A percentile compares a stretch with the other conserved stretches of the same genome.
These are phyloP conservation scores for Halichoerus grypus DNA, from an alignment of 2,113 vertebrate species.

Conservation along the genomic window DNA sequence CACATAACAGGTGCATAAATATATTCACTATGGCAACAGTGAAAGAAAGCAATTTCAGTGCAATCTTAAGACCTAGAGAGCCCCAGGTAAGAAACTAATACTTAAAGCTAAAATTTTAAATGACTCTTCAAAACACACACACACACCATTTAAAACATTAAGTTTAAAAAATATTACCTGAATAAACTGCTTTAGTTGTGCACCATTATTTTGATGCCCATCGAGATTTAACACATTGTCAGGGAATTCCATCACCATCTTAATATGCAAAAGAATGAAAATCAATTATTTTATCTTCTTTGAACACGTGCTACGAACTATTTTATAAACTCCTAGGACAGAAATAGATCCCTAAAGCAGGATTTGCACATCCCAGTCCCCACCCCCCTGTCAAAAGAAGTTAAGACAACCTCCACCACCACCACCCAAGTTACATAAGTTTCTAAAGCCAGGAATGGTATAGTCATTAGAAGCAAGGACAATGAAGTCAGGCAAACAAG, in stretches of 20 bases:
- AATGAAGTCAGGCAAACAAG: background rate
- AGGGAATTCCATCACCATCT: constrained; percentile 99
- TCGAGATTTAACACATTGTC: constrained; percentile 95
- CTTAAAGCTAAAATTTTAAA: background rate
- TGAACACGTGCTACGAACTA: constrained; percentile 12
- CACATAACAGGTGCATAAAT: background rate
- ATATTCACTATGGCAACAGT: background rate
- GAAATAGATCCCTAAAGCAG: constrained; percentile 31
- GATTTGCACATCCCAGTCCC: background rate
- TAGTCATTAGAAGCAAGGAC: background rate
- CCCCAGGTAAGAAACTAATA: constrained; percentile 27
- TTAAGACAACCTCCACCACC: background rate
- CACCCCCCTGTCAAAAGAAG: background rate
- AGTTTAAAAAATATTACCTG: constrained; percentile 89
- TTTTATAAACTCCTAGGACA: constrained; percentile 35
- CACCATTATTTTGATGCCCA: constrained; percentile 91
- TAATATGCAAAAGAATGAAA: constrained; percentile 70
- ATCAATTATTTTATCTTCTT: constrained; percentile 46
- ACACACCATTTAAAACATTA: constrained; percentile 1
- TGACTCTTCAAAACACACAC: constrained; percentile 15
- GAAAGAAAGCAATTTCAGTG: constrained; percentile 51
- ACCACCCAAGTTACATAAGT: background rate
- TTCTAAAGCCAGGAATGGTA: constrained; percentile 56
- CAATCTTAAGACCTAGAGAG: constrained; percentile 36
- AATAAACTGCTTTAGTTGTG: constrained; percentile 95